Base-by-base conservation (phyloP, 2,113 vertebrate species). In the Cochlearius cochlearius region DNA sequence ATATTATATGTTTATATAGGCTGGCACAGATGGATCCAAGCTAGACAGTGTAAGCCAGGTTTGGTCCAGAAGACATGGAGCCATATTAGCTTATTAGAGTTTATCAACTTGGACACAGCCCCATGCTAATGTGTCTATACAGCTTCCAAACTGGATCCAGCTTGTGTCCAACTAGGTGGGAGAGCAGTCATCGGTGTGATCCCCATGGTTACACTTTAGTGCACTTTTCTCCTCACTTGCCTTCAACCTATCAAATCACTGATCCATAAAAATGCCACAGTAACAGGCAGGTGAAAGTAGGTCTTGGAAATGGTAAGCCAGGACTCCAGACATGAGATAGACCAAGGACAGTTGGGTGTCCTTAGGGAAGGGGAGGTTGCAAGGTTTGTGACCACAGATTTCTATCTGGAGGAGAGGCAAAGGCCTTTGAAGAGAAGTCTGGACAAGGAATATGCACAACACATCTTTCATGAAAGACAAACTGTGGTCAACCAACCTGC, bases 1-100 rank as follows among this genome's bases (percentile, higher is more conserved):
- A 5, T 4, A 3, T 39, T 47, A 5, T n/a, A 2, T 39, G 19
- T 49, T 76, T 34, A 5, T 38, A 20, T 15, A 38, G 38, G 39
- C 7, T 67, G 69, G 16, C 71, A 41, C 7, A 32, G 69, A 26
- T 30, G 41, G 71, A 79, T 88, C 45, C 56, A 56, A 56, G 41
- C 45, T 91, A 2, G 1, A 58, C 9, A 20, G 21, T 0, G 0
- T 34, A 19, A 71, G 26, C 9, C 60, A 47, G n/a, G 56, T 55
- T 88, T 68, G 56, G 41, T 72, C 38, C 56, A 47, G 47, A 81
- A 59, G 38, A 62, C 5, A 10, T 8, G 34, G 25, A 71, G 12
- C 18, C 22, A 4, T 20, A 15, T 60, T 34, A 36, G 18, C 27
- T 88, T 41, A 43, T 83, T 43, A 73, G 43, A 32, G 50, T 2